Percentiles rank a stretch among this genome's conserved stretches.
Conservation (phyloP, 1,140 invertebrate genomes). For the Phocides pigmalion region DNA sequence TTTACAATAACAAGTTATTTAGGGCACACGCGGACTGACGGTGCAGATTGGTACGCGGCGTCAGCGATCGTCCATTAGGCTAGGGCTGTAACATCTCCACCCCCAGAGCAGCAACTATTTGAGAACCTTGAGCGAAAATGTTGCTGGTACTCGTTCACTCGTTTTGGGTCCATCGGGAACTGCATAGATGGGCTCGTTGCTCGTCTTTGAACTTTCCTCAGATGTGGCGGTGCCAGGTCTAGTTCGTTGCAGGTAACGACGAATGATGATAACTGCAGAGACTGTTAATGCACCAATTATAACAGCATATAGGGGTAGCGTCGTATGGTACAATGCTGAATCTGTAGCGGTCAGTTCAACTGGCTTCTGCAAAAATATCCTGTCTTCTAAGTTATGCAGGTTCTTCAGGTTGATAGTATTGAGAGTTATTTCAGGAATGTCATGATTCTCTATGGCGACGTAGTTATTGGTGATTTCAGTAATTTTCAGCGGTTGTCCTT, state of each 20-base stretch:
- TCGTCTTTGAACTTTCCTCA: neutral
- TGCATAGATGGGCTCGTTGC: constrained; percentile 6
- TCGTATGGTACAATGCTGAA: constrained; percentile 18
- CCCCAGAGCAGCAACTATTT: constrained; percentile 11
- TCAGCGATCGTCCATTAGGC: neutral
- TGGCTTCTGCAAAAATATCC: constrained; percentile 16
- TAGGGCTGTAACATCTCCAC: neutral
- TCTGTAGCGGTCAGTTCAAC: neutral
- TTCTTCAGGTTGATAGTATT: constrained; percentile 22
- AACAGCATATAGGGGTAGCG: constrained; percentile 13
- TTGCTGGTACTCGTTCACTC: neutral
- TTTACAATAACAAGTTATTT: no score
- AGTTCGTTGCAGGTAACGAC: constrained; percentile 1
- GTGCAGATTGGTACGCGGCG: no score
- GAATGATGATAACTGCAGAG: neutral
- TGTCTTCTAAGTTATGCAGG: constrained; percentile 19
- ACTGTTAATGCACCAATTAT: neutral
- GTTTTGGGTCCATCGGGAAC: neutral
- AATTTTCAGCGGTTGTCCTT: constrained; percentile 34
- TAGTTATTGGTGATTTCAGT: neutral
- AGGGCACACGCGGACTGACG: no score
- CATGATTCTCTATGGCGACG: neutral
- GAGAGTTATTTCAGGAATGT: constrained; percentile 27
- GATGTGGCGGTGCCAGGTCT: neutral
- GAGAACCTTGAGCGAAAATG: neutral